Evolutionary conservation across 2,113 vertebrate species (phyloP).

Genomic region (Oenanthe melanoleuca): DNA sequence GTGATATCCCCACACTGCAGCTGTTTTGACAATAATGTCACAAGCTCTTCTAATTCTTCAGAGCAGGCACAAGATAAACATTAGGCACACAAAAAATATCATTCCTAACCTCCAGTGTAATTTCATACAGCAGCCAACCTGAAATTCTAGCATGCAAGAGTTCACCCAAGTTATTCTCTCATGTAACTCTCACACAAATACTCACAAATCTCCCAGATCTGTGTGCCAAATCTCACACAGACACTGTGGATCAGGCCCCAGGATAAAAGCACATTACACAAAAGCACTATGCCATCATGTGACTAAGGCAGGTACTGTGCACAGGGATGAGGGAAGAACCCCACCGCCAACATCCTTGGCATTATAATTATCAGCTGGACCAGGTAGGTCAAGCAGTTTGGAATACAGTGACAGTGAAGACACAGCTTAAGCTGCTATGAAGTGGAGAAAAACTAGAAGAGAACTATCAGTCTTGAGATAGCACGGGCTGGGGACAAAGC

Average conservation of each 20-base stretch:
- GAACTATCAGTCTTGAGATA: background rate
- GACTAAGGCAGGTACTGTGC: background rate
- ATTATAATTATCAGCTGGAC: background rate
- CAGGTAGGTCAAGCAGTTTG: background rate
- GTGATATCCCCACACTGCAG: background rate
- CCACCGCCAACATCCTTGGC: background rate
- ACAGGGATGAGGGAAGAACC: background rate
- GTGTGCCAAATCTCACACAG: too few relatives aligned
- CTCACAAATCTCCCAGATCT: too few relatives aligned
- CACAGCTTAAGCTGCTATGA: background rate
- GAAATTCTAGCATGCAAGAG: background rate
- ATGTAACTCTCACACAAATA: background rate
- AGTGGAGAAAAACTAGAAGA: background rate
- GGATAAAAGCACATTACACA: background rate
- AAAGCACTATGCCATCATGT: background rate
- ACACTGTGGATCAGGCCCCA: background rate
- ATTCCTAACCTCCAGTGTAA: background rate
- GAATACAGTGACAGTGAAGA: background rate
- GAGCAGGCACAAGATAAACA: background rate
- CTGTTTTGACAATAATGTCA: background rate
- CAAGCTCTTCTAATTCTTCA: background rate
- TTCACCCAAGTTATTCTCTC: background rate
- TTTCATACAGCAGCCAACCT: background rate
- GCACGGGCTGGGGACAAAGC: background rate
- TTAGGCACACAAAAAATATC: background rate